Conservation (phyloP, 2,113 vertebrate genomes). For the Acinonyx jubatus region DNA sequence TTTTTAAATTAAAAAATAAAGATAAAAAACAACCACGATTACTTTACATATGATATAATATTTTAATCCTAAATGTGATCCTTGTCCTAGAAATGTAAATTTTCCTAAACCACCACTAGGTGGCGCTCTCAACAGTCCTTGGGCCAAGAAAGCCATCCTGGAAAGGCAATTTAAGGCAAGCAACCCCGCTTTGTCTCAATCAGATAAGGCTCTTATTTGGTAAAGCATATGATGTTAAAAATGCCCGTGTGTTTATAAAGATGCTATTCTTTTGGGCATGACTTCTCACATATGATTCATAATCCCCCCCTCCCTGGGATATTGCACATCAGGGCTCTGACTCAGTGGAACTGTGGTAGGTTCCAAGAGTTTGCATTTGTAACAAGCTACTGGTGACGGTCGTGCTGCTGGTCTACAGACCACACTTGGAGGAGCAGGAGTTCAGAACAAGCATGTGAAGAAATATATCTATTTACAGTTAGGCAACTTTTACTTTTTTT, state of each 20-base stretch:
- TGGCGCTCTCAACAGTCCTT: background rate
- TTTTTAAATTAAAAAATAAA: too few relatives aligned
- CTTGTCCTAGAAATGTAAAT: background rate
- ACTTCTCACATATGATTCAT: background rate
- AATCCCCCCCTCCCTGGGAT: background rate
- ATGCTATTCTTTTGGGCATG: background rate
- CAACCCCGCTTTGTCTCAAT: background rate
- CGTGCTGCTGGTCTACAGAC: background rate
- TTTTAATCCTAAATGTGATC: background rate
- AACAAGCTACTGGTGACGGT: background rate
- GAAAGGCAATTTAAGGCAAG: background rate
- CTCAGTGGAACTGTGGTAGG: background rate
- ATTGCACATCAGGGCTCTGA: background rate
- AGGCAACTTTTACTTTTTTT: background rate
- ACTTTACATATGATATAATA: background rate
- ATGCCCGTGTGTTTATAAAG: background rate
- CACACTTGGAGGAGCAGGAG: background rate
- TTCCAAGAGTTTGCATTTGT: background rate
- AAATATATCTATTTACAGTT: background rate
- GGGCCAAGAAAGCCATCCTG: background rate
- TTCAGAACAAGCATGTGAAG: background rate
- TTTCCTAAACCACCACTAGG: slow-evolving; percentile 21
- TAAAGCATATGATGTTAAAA: background rate
- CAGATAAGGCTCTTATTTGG: background rate
- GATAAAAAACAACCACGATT: background rate